Percentiles rank a stretch among this genome's conserved stretches.
Conservation (phyloP, 2,113 vertebrate genomes). For the Xenus cinereus region DNA sequence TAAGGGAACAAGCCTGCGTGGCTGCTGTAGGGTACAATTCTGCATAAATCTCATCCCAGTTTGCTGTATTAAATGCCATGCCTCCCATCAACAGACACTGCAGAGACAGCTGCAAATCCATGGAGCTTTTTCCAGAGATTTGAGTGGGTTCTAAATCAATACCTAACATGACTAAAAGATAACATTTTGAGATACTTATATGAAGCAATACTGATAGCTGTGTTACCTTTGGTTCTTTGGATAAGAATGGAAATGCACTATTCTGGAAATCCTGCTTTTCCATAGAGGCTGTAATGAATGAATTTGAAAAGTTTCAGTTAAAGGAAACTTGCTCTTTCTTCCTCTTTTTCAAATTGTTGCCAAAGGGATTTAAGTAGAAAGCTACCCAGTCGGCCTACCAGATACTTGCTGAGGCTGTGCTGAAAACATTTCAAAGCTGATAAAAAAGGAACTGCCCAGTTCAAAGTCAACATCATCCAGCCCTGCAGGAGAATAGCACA, state of each 20-base stretch:
- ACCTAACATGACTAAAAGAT: not conserved
- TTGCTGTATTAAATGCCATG: not conserved
- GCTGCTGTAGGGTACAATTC: not conserved
- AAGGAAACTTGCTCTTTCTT: not conserved
- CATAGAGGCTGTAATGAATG: not conserved
- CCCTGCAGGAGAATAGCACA: not conserved
- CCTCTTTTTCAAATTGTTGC: not conserved
- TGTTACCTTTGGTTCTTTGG: not conserved
- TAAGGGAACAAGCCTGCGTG: not conserved
- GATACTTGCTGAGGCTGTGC: not conserved
- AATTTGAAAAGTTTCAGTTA: not conserved
- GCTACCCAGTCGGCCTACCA: not conserved
- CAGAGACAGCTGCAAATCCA: not conserved
- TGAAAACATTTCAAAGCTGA: not conserved
- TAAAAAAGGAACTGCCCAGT: not conserved
- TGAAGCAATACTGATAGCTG: not conserved
- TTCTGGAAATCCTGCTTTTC: not conserved
- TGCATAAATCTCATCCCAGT: not conserved
- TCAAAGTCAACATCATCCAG: constrained; percentile 4
- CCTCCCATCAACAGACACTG: not conserved
- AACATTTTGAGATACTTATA: not conserved
- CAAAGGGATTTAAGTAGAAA: not conserved
- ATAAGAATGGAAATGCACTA: not conserved
- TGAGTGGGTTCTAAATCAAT: not conserved
- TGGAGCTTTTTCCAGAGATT: not conserved